Percentiles rank a stretch among this genome's conserved stretches.
These are phyloP conservation scores for Pachycephala philippinensis DNA, from an alignment of 2,113 vertebrate species.

Conservation along the genomic window DNA sequence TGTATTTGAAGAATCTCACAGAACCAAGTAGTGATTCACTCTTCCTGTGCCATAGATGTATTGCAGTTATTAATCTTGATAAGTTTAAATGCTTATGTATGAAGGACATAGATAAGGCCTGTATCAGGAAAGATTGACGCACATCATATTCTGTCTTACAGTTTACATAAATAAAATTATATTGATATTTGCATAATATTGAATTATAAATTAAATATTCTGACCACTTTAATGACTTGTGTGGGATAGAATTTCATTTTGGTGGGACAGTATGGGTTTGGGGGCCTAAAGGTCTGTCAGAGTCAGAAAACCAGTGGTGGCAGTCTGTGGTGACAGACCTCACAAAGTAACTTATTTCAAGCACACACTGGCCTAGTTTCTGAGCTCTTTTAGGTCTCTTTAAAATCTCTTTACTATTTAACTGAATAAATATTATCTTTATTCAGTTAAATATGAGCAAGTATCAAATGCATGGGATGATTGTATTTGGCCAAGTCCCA, in stretches of 20 bases:
- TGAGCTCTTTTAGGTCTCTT: neutral
- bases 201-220: neutral
- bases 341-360: neutral
- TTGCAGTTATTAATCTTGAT: constrained; percentile 28
- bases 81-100: neutral
- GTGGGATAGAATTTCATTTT: neutral
- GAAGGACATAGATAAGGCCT: neutral
- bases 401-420: no score
- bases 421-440: no score
- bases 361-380: neutral
- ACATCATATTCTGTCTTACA: neutral
- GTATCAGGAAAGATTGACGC: neutral
- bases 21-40: neutral
- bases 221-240: neutral
- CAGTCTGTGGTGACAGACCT: neutral
- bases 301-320: neutral
- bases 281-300: neutral
- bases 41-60: neutral
- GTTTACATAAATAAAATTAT: neutral
- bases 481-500: neutral
- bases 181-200: neutral
- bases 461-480: neutral
- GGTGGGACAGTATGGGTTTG: neutral
- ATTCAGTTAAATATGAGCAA: neutral
- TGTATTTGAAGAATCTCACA: neutral